Evolutionary conservation across 2,888 invertebrate species (phyloP).

Genomic region (Tinea semifulvella): DNA sequence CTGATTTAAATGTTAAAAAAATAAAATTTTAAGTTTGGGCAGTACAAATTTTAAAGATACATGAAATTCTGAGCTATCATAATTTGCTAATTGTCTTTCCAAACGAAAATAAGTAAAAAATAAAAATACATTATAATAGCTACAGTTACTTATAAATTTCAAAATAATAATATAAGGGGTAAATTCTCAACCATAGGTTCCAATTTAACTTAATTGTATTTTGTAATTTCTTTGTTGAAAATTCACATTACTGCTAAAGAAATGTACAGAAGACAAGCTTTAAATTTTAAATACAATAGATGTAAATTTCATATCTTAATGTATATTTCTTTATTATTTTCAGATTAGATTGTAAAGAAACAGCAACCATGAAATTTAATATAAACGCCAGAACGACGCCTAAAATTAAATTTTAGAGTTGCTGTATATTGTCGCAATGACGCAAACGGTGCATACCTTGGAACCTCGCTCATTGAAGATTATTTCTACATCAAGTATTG

Average conservation of each 20-base stretch:
- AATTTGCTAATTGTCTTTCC: neutral
- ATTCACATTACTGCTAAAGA: no score
- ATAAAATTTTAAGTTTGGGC: conserved; percentile 1
- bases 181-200: conserved; percentile 1
- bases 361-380: conserved; percentile 14
- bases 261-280: no score
- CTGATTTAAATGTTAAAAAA: conserved; percentile 4
- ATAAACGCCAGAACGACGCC: conserved; percentile 6
- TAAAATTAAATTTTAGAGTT: conserved; percentile 12
- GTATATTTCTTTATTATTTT: neutral
- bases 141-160: conserved; percentile 3
- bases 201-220: no score
- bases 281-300: no score
- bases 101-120: neutral
- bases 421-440: neutral
- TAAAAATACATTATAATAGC: conserved; percentile 1
- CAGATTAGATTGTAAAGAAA: conserved; percentile 9
- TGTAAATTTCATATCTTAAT: neutral
- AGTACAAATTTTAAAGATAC: neutral
- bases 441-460: conserved; percentile 83
- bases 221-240: no score
- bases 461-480: conserved; percentile 99
- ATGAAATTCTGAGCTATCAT: neutral
- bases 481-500: conserved; percentile 99
- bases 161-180: conserved; percentile 1